Evolutionary conservation across 23 tunicate genomes (phyloP).

Genomic region (Styela clava): DNA sequence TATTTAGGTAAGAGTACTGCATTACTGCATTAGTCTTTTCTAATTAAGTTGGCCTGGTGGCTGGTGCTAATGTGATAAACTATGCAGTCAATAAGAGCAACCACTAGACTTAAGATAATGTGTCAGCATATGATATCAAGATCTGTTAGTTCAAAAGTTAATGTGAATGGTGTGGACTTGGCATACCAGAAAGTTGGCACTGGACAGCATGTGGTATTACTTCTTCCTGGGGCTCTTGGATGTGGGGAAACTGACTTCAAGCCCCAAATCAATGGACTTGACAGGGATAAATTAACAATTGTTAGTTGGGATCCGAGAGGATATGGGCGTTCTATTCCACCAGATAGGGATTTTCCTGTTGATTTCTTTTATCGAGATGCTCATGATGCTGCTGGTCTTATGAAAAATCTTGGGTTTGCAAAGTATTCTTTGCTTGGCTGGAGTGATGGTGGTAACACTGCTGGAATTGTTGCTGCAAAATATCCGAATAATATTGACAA

Average conservation of each 20-base stretch:
- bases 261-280: slow-evolving; percentile 63
- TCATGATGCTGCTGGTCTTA: slow-evolving; percentile 61
- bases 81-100: background rate
- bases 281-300: slow-evolving; percentile 58
- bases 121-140: background rate
- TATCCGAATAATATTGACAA: slow-evolving; percentile 47
- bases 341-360: slow-evolving; percentile 48
- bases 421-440: slow-evolving; percentile 84
- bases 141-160: background rate
- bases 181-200: slow-evolving; percentile 49
- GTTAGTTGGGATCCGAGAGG: slow-evolving; percentile 76
- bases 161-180: slow-evolving; percentile 39
- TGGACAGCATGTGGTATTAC: slow-evolving; percentile 48
- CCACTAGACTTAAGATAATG: background rate
- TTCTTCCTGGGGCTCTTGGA: slow-evolving; percentile 80
- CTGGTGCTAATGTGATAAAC: too few relatives aligned
- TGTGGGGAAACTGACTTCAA: slow-evolving; percentile 60
- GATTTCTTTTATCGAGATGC: slow-evolving; percentile 73
- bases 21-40: too few relatives aligned
- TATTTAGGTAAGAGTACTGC: too few relatives aligned
- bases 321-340: slow-evolving; percentile 80
- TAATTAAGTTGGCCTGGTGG: too few relatives aligned
- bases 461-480: slow-evolving; percentile 69
- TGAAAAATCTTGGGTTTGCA: slow-evolving; percentile 55
- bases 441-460: slow-evolving; percentile 90